Base-by-base conservation (phyloP, 2,797 vertebrate species). In the Typhlichthys eigenmanni region DNA sequence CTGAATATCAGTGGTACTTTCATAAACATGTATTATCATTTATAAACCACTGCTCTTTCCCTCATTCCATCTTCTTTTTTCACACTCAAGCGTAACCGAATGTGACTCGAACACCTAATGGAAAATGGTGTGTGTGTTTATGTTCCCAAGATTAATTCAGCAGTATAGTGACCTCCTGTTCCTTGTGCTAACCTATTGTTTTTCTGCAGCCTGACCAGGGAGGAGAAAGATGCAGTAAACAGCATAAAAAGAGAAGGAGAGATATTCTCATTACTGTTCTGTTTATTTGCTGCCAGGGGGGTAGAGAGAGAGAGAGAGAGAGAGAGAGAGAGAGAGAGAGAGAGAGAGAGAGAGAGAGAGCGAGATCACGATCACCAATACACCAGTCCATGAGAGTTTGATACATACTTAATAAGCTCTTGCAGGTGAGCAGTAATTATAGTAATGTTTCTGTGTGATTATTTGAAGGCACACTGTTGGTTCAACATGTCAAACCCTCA, bases 251-350 rank as follows among this genome's bases (percentile, higher is more conserved):
- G 48, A 34, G 64, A 64, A 53, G 73, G 62, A 82, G 55, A 71
- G 72, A 73, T 69, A 78, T 73, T 80, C 64, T 69, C 59, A 80
- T 83, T 79, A 79, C 61, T 65, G 68, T 60, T 85, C 60, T 67
- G 51, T 74, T 81, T 68, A 64, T 69, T 71, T 51, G 14, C 69
- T 56, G 61, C 78, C 45, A 47, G 7, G 80, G 68, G 1, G 12
- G 62, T 24, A 46, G 13, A 43, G 34, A 11, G 55, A 34, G 58
- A 58, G 46, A 59, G 46, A 59, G 17, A 49, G 38, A 16, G 12
- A 52, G 29, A 48, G 29, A 71, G 48, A 53, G 69, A 48, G 62
- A 47, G 66, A 7, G 80, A 71, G 1, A 16, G 59, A 14, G 48
- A 51, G 50, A 63, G 12, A 60, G 16, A 43, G 8, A 49, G 9